phyloP scores from a whole-genome alignment of 2,888 invertebrate genomes.

The Drosophila parthenogenetica region DNA sequence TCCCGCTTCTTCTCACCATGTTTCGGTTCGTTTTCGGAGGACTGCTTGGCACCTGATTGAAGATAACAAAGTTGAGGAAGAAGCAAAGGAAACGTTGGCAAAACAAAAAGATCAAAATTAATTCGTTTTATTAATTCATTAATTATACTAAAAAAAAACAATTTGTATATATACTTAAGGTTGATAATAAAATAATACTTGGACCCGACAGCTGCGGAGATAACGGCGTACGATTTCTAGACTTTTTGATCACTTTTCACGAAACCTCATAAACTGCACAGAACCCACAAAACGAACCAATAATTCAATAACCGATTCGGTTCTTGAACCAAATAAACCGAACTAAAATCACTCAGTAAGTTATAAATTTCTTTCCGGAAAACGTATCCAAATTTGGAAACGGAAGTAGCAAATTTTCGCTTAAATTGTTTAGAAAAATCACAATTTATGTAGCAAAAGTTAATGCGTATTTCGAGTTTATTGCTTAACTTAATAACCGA shows the following conservation, averaged over 20 bases:
- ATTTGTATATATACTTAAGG: no score
- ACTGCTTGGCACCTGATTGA: slow-evolving; percentile 22
- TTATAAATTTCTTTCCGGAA: no score
- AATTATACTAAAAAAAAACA: no score
- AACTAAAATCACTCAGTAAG: not conserved
- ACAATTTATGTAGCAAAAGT: no score
- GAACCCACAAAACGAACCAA: slow-evolving; percentile 8
- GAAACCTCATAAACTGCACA: no score
- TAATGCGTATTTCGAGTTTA: not conserved
- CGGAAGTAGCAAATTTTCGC: no score
- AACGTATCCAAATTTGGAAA: no score
- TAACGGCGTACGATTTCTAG: not conserved
- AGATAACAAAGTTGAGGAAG: not conserved
- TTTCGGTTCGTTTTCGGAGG: not conserved
- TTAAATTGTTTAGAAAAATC: no score
- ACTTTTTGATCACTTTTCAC: no score
- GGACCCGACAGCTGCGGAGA: slow-evolving; percentile 3
- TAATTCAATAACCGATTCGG: not conserved
- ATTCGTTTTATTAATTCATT: slow-evolving; percentile 16
- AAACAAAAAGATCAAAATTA: slow-evolving; percentile 37
- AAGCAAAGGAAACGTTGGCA: slow-evolving; percentile 10
- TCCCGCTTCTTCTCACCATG: slow-evolving; percentile 33
- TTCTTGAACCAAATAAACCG: not conserved
- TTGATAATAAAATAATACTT: not conserved
- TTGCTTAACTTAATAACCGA: not conserved